Percentiles rank a stretch among this genome's conserved stretches.
These are phyloP conservation scores for Heptranchias perlo DNA, from an alignment of 2,113 vertebrate species.

Conservation along the genomic window DNA sequence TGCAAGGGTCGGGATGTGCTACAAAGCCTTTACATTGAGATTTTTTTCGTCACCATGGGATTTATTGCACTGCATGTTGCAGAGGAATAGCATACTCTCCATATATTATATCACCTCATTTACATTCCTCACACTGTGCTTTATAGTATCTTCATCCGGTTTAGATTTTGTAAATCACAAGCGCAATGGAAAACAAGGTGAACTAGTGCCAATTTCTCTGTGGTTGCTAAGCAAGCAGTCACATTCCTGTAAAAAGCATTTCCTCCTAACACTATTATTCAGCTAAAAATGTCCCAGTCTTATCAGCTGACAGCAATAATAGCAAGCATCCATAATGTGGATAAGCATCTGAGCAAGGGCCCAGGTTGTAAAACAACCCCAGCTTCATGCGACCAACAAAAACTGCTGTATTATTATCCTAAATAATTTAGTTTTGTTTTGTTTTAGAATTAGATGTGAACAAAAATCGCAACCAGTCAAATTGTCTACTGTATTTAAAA, in stretches of 20 bases:
- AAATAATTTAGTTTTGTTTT: not conserved
- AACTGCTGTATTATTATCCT: not conserved
- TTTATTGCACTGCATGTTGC: not conserved
- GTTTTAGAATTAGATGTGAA: not conserved
- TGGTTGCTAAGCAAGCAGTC: not conserved
- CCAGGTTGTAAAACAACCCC: not conserved
- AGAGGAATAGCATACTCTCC: not conserved
- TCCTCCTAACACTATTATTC: not conserved
- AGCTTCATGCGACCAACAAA: not conserved
- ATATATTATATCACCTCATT: not conserved
- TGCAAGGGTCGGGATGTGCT: not conserved
- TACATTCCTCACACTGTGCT: not conserved
- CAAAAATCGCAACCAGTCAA: not conserved
- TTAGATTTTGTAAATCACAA: not conserved
- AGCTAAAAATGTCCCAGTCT: not conserved
- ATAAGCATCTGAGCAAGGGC: not conserved
- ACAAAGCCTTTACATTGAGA: not conserved
- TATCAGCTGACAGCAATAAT: not conserved
- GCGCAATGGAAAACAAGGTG: constrained; percentile 16
- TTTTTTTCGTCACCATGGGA: not conserved
- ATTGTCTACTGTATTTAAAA: not conserved
- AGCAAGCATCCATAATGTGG: not conserved
- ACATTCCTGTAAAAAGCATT: constrained; percentile 15
- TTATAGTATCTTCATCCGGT: not conserved
- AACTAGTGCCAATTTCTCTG: not conserved